phyloP scores from a whole-genome alignment of 2,797 vertebrate species.

The Acrossocheilus wenchowensis region DNA sequence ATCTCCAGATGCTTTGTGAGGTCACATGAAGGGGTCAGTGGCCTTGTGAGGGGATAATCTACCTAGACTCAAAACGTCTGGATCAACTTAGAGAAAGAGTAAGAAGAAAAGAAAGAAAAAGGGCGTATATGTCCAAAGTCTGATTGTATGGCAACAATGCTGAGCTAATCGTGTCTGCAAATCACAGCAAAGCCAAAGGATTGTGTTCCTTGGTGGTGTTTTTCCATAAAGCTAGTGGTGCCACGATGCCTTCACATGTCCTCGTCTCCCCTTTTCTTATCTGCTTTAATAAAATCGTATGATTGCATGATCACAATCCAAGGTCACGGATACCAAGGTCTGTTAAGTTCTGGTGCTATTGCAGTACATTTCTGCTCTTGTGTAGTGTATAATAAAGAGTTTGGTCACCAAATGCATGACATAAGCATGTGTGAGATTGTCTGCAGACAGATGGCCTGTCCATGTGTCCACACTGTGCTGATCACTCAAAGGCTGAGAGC shows the following conservation, averaged over 20 bases:
- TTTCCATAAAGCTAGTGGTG: slow-evolving; percentile 16
- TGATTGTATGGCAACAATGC: slow-evolving; percentile 4
- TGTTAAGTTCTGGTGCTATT: neutral
- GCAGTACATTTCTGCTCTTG: neutral
- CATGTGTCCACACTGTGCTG: slow-evolving; percentile 51
- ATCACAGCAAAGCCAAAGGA: slow-evolving; percentile 13
- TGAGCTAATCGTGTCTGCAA: neutral
- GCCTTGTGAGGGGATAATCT: slow-evolving; percentile 41
- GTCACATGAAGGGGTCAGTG: slow-evolving; percentile 29
- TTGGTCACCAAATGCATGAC: neutral
- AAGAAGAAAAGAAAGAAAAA: neutral
- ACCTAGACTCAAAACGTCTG: slow-evolving; percentile 4
- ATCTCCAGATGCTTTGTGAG: neutral
- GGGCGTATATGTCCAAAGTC: slow-evolving; percentile 4
- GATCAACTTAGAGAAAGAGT: neutral
- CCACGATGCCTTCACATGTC: neutral
- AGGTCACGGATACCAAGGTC: neutral
- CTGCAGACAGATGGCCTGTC: slow-evolving; percentile 59
- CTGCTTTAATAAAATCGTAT: slow-evolving; percentile 35
- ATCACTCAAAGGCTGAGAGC: slow-evolving; percentile 33
- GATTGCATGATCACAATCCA: slow-evolving; percentile 6
- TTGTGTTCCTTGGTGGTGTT: slow-evolving; percentile 15
- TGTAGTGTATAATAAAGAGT: neutral
- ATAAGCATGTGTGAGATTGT: slow-evolving; percentile 14
- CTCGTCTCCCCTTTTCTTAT: neutral